Percentiles rank a stretch among this genome's conserved stretches.
Conservation (phyloP, 2,888 invertebrate species). For the Pandemis cinnamomeana region DNA sequence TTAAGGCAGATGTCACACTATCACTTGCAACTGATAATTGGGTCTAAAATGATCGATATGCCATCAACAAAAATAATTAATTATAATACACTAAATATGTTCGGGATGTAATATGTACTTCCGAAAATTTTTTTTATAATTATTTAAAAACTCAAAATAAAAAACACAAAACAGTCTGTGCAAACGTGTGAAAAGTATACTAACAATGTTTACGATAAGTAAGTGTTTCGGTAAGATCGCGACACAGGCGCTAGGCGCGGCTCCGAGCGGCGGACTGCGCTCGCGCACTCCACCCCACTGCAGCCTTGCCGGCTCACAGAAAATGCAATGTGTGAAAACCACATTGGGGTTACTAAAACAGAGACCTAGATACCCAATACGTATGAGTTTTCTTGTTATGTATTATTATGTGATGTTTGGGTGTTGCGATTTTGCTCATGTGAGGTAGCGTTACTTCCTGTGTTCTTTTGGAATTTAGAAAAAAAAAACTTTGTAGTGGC, state of each 20-base stretch:
- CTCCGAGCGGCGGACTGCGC: conserved; percentile 73
- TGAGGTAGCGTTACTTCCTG: conserved; percentile 6
- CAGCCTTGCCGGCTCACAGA: conserved; percentile 54
- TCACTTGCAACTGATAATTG: not conserved
- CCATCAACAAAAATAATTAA: not conserved
- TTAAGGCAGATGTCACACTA: not conserved
- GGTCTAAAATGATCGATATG: not conserved
- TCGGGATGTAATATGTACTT: too few species aligned
- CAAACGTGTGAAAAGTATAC: conserved; percentile 10
- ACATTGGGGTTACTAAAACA: conserved; percentile 41
- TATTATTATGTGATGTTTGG: conserved; percentile 36
- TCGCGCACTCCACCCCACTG: conserved; percentile 53
- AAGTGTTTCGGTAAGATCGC: conserved; percentile 50
- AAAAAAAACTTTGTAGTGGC: not conserved
- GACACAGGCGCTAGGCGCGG: conserved; percentile 73
- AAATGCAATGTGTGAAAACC: conserved; percentile 61
- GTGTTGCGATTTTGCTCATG: conserved; percentile 23
- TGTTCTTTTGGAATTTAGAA: not conserved
- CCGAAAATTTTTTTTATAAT: not conserved
- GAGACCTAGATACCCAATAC: conserved; percentile 38
- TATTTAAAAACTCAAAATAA: not conserved
- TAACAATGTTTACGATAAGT: conserved; percentile 24
- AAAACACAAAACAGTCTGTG: conserved; percentile 21
- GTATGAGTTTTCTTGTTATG: conserved; percentile 29
- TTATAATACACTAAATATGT: not conserved